Conservation (phyloP, 2,888 invertebrate genomes). For the Thecocarcelia acutangulata region DNA sequence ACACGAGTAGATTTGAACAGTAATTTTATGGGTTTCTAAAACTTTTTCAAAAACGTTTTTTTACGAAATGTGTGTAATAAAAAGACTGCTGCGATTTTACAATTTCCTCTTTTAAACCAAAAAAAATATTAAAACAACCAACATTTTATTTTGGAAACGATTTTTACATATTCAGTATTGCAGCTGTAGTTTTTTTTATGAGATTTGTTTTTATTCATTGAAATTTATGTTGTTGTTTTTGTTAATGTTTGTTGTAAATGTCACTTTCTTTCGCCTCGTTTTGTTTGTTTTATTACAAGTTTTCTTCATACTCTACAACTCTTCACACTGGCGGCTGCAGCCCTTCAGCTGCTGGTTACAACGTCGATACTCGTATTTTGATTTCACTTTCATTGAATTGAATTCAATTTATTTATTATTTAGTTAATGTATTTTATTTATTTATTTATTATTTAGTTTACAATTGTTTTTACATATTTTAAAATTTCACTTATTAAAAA, state of each 20-base stretch:
- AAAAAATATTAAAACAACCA: constrained; percentile 3
- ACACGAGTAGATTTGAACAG: neutral
- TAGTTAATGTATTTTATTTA: too few relatives aligned
- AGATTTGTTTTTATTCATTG: constrained; percentile 19
- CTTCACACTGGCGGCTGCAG: neutral
- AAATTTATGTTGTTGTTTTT: neutral
- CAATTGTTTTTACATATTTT: too few relatives aligned
- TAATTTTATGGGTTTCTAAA: neutral
- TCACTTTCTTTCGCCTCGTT: constrained; percentile 64
- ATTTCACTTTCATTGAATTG: constrained; percentile 51
- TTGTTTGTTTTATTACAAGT: neutral
- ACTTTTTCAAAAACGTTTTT: neutral
- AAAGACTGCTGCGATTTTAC: constrained; percentile 7
- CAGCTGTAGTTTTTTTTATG: constrained; percentile 19
- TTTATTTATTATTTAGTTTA: too few relatives aligned
- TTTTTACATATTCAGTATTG: constrained; percentile 2
- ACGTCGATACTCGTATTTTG: constrained; percentile 30
- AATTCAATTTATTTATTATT: too few relatives aligned
- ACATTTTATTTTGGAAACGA: neutral
- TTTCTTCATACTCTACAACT: neutral
- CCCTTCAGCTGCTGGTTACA: neutral
- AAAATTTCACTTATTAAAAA: too few relatives aligned
- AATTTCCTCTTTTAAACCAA: neutral
- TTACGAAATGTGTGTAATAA: neutral
- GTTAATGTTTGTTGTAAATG: constrained; percentile 52